Percentiles rank a stretch among this genome's conserved stretches.
Conservation (phyloP, 2,113 vertebrate species). For the Callipepla californica region DNA sequence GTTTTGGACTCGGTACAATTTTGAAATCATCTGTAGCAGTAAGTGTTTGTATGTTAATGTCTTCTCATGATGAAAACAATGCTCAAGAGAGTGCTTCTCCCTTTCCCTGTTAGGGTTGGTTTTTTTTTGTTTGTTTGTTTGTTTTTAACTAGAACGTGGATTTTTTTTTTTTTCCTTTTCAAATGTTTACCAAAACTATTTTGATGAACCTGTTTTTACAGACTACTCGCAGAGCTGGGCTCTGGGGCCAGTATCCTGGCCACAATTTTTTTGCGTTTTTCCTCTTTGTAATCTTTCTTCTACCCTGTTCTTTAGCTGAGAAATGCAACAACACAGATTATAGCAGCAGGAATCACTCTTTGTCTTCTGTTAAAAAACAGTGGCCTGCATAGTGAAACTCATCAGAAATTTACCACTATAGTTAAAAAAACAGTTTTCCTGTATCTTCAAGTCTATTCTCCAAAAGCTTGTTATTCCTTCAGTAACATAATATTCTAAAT, state of each 20-base stretch:
- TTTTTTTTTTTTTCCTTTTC: background rate
- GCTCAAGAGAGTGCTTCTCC: background rate
- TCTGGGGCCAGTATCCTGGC: accelerated
- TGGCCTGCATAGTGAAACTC: background rate
- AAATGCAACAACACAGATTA: background rate
- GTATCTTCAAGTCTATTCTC: background rate
- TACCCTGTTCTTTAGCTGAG: background rate
- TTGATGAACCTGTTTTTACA: background rate
- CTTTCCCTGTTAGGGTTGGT: background rate
- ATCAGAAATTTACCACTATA: background rate
- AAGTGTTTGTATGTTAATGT: background rate
- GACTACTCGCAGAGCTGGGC: background rate
- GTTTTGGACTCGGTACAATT: background rate
- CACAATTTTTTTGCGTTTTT: background rate
- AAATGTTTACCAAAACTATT: background rate
- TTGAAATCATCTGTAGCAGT: background rate
- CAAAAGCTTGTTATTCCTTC: background rate
- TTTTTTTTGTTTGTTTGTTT: background rate
- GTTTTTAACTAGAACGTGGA: background rate
- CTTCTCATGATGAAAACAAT: background rate
- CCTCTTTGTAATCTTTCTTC: background rate
- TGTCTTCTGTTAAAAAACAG: background rate
- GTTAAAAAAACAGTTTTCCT: background rate
- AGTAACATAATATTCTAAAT: background rate
- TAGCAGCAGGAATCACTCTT: background rate